These are phyloP conservation scores for Struthio camelus DNA, from an alignment of 2,113 vertebrate genomes.

Conservation along the genomic window DNA sequence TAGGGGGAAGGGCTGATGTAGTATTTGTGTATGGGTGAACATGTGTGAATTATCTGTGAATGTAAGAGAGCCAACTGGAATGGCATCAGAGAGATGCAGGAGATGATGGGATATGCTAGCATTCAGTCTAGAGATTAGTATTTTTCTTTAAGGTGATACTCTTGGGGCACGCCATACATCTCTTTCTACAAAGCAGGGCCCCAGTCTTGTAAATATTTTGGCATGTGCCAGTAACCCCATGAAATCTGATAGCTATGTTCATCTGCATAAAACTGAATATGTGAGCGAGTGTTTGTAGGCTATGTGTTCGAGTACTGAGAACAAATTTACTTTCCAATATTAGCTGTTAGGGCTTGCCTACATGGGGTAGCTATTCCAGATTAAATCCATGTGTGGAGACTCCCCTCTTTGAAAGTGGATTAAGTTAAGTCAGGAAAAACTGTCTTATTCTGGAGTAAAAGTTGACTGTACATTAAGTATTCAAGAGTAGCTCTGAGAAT, in stretches of 20 bases:
- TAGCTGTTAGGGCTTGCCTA: neutral
- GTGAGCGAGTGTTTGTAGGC: neutral
- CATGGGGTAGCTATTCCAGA: neutral
- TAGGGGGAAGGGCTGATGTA: neutral
- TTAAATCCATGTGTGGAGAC: neutral
- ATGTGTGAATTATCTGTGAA: conserved; percentile 14
- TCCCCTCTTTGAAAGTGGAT: neutral
- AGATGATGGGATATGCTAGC: neutral
- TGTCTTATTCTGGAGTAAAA: neutral
- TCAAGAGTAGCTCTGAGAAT: neutral
- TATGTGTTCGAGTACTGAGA: neutral
- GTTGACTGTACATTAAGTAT: neutral
- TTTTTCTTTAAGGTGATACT: neutral
- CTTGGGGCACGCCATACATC: rapidly evolving
- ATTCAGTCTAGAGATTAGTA: neutral
- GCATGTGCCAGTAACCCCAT: neutral
- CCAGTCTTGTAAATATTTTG: neutral
- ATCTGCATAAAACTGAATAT: neutral
- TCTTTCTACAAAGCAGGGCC: neutral
- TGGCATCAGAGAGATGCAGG: neutral
- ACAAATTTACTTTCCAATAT: neutral
- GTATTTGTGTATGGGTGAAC: neutral
- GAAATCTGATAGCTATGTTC: neutral
- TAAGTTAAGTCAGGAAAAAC: neutral
- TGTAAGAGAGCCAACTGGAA: neutral